These are phyloP conservation scores for Bugula neritina DNA, from an alignment of 2,888 invertebrate genomes.

Conservation along the genomic window DNA sequence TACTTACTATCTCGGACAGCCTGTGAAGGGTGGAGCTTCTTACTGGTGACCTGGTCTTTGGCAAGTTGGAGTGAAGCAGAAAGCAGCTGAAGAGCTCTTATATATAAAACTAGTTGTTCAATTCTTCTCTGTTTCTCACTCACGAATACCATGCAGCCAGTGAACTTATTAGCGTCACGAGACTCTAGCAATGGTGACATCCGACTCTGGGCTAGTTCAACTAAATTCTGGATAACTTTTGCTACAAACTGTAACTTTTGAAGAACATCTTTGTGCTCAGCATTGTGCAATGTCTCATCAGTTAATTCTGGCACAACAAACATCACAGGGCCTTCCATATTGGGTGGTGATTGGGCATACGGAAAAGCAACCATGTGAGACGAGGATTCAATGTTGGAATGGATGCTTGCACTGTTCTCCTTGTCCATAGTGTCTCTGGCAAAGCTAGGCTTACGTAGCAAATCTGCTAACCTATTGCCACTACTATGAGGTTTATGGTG, in stretches of 20 bases:
- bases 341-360: slow-evolving; percentile 49
- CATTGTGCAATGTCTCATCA: slow-evolving; percentile 65
- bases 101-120: slow-evolving; percentile 78
- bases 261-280: slow-evolving; percentile 91
- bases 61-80: slow-evolving; percentile 84
- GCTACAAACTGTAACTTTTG: slow-evolving; percentile 94
- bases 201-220: slow-evolving; percentile 62
- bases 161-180: slow-evolving; percentile 1
- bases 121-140: slow-evolving; percentile 54
- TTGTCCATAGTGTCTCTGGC: not conserved
- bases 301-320: slow-evolving; percentile 87
- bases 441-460: slow-evolving; percentile 2
- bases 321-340: slow-evolving; percentile 59
- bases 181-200: slow-evolving; percentile 52
- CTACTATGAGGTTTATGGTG: not conserved
- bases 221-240: slow-evolving; percentile 87
- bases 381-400: not conserved
- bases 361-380: slow-evolving; percentile 30
- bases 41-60: slow-evolving; percentile 74
- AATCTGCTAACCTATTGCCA: not conserved
- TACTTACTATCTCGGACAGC: slow-evolving; percentile 80
- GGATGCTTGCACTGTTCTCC: not conserved
- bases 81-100: slow-evolving; percentile 84
- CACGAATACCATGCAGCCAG: slow-evolving; percentile 30
- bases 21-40: slow-evolving; percentile 80